Evolutionary conservation across 1,140 invertebrate genomes (phyloP).

Genomic region (Sweltsa coloradensis): DNA sequence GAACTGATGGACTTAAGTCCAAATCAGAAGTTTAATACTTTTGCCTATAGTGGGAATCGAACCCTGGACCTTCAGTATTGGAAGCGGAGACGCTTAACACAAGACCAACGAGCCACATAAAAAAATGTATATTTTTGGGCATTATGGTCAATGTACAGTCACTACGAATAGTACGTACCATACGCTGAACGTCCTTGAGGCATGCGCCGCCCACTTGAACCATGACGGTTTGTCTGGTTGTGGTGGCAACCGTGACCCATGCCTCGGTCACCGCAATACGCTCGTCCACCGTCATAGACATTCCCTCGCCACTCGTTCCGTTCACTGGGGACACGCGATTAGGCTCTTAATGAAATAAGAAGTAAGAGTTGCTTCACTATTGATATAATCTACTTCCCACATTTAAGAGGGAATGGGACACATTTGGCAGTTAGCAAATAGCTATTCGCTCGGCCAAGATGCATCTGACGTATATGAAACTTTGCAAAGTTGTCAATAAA

Average conservation of each 20-base stretch:
- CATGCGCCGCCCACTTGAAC: constrained; percentile 64
- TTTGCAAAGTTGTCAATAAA: too few species aligned
- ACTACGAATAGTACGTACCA: constrained; percentile 52
- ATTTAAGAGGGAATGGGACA: background rate
- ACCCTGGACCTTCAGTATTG: too few species aligned
- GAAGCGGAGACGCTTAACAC: too few species aligned
- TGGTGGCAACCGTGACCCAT: constrained; percentile 46
- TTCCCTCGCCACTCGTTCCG: constrained; percentile 66
- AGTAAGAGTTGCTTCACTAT: background rate
- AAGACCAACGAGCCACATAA: too few species aligned
- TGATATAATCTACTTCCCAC: background rate
- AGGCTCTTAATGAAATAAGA: constrained; percentile 1
- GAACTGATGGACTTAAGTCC: too few species aligned
- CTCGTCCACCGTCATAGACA: constrained; percentile 51
- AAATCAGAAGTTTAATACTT: too few species aligned
- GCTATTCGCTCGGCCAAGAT: constrained; percentile 2
- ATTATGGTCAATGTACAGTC: too few species aligned
- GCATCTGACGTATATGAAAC: constrained; percentile 6
- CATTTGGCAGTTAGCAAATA: background rate
- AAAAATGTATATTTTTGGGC: too few species aligned
- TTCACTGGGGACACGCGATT: constrained; percentile 45
- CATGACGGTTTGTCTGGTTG: constrained; percentile 49
- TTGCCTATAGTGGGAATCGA: too few species aligned
- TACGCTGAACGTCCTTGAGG: constrained; percentile 52
- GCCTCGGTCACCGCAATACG: constrained; percentile 52